Evolutionary conservation across 2,888 invertebrate genomes (phyloP).

Genomic region (Dicyrtomina minuta): DNA sequence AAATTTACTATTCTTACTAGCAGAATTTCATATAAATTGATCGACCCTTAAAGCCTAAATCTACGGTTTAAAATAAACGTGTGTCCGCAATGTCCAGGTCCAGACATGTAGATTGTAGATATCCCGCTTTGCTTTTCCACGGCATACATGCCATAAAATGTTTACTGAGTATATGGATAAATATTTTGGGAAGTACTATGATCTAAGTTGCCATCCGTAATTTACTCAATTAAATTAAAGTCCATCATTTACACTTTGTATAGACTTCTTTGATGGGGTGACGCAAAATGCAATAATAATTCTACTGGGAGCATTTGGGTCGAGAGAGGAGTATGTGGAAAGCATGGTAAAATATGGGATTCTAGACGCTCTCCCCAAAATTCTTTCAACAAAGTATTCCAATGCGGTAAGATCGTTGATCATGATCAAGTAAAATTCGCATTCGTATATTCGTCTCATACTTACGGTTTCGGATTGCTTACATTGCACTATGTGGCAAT

Average conservation of each 20-base stretch:
- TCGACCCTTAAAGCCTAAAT: too few relatives aligned
- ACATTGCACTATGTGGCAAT: neutral
- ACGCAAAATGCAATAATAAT: conserved; percentile 46
- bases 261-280: conserved; percentile 32
- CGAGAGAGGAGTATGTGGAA: conserved; percentile 39
- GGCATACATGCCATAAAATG: neutral
- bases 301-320: conserved; percentile 42
- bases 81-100: too few relatives aligned
- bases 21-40: too few relatives aligned
- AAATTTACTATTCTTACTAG: too few relatives aligned
- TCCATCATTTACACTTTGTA: neutral
- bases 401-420: conserved; percentile 7
- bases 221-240: too few relatives aligned
- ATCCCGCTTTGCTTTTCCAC: too few relatives aligned
- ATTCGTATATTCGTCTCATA: neutral
- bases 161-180: too few relatives aligned
- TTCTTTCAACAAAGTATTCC: conserved; percentile 34
- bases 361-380: conserved; percentile 37
- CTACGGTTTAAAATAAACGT: too few relatives aligned
- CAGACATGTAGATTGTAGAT: too few relatives aligned
- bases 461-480: neutral
- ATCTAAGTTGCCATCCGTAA: too few relatives aligned
- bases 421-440: neutral
- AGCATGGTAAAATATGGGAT: conserved; percentile 38
- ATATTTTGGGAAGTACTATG: too few relatives aligned